A percentile compares a stretch with the other conserved stretches of the same genome.
Conservation (phyloP, 1,140 invertebrate genomes). For the Drosophila azteca region DNA sequence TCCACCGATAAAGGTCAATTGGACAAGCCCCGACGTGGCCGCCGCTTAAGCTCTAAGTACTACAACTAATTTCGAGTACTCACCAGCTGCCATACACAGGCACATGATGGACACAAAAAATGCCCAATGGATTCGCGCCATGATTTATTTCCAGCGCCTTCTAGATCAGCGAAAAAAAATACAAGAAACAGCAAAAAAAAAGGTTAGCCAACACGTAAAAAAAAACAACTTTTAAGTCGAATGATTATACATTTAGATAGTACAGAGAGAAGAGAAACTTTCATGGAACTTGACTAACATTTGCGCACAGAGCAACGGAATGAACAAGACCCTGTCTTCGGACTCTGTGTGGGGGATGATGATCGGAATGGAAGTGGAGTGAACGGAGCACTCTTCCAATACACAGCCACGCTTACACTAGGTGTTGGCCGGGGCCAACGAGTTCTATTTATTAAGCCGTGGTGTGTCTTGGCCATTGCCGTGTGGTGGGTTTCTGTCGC, state of each 20-base stretch:
- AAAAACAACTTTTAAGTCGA: conserved; percentile 14
- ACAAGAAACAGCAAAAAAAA: conserved; percentile 18
- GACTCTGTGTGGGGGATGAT: conserved; percentile 42
- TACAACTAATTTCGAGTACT: conserved; percentile 53
- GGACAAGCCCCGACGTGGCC: conserved; percentile 25
- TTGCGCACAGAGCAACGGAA: conserved; percentile 49
- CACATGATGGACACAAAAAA: conserved; percentile 68
- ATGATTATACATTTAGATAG: too few relatives aligned
- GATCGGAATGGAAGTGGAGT: conserved; percentile 49
- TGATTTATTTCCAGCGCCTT: conserved; percentile 60
- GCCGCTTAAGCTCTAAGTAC: conserved; percentile 24
- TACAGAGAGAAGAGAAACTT: conserved; percentile 6
- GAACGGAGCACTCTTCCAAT: conserved; percentile 79
- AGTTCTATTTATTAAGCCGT: conserved; percentile 84
- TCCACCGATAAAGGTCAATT: conserved; percentile 65
- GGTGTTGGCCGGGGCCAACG: conserved; percentile 81
- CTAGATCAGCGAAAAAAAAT: conserved; percentile 54
- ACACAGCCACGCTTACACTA: conserved; percentile 84
- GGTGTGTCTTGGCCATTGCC: conserved; percentile 55
- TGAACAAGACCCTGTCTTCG: conserved; percentile 13
- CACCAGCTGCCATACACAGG: conserved; percentile 73
- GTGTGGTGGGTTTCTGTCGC: conserved; percentile 54
- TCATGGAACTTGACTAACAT: conserved; percentile 50
- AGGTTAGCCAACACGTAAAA: conserved; percentile 32
- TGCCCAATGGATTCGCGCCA: conserved; percentile 76